phyloP scores from a whole-genome alignment of 2,113 vertebrate species.

The Blennius ocellaris region DNA sequence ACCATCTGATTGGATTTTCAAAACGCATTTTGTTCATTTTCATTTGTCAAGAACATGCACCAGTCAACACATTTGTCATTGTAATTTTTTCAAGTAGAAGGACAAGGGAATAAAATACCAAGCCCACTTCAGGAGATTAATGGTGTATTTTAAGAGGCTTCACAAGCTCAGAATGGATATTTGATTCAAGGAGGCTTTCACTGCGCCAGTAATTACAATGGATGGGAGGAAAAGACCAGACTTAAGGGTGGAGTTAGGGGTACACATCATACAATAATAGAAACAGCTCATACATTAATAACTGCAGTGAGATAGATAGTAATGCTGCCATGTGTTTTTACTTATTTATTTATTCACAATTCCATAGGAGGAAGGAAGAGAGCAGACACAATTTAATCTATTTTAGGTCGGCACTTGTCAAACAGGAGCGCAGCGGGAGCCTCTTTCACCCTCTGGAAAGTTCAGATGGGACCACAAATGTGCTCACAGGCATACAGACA shows the following conservation, averaged over 20 bases:
- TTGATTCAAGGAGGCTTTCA: constrained; percentile 13
- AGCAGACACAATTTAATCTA: constrained; percentile 61
- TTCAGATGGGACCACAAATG: constrained; percentile 62
- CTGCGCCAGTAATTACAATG: background rate
- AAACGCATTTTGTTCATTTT: background rate
- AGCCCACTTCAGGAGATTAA: background rate
- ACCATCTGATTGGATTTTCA: background rate
- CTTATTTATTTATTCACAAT: constrained; percentile 8
- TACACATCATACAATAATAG: constrained; percentile 42
- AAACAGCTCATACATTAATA: constrained; percentile 57
- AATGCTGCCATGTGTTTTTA: constrained; percentile 2
- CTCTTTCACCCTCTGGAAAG: constrained; percentile 60
- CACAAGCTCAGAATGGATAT: background rate
- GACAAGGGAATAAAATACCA: background rate
- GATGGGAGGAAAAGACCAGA: background rate
- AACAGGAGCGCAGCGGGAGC: constrained; percentile 57
- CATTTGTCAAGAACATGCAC: background rate
- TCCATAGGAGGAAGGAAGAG: constrained; percentile 50
- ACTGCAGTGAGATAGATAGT: constrained; percentile 5
- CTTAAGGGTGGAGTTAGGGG: constrained; percentile 17
- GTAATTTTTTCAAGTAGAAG: background rate
- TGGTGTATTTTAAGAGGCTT: background rate
- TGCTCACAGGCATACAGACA: constrained; percentile 11
- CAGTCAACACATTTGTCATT: background rate
- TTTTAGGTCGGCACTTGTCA: constrained; percentile 67